phyloP scores from a whole-genome alignment of 2,888 invertebrate species.

The Pedicia rivosa region DNA sequence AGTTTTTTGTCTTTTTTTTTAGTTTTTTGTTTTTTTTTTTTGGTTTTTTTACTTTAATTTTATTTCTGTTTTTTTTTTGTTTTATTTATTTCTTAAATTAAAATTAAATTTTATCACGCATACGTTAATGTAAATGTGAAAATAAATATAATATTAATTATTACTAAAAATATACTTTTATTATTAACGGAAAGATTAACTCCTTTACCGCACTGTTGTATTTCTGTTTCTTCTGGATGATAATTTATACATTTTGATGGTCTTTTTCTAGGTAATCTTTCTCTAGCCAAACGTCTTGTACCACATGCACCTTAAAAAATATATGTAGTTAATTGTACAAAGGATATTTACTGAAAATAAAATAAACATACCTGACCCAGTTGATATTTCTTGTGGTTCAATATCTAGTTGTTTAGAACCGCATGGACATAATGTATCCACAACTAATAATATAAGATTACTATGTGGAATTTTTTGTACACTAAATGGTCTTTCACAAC shows the following conservation, averaged over 20 bases:
- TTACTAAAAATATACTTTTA: no score
- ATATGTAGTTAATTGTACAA: not conserved
- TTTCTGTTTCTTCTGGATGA: conserved; percentile 60
- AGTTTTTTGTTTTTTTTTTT: no score
- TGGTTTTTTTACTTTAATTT: no score
- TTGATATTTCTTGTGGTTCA: conserved; percentile 51
- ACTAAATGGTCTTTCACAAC: conserved; percentile 83
- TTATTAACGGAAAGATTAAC: no score
- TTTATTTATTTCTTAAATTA: no score
- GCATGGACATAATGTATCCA: conserved; percentile 77
- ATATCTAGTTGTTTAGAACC: conserved; percentile 76
- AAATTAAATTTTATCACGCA: no score
- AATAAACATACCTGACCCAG: conserved; percentile 31
- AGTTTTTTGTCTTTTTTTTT: no score
- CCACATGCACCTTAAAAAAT: conserved; percentile 30
- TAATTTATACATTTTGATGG: conserved; percentile 74
- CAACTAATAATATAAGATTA: conserved; percentile 74
- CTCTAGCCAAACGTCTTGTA: conserved; percentile 39
- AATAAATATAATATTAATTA: no score
- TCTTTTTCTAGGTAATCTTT: conserved; percentile 53
- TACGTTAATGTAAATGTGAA: no score
- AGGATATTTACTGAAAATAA: not conserved
- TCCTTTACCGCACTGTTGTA: conserved; percentile 32
- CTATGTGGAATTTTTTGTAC: conserved; percentile 84
- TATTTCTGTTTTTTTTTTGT: no score